phyloP scores from a whole-genome alignment of 2,888 invertebrate species.

The Ctenicera cuprea region DNA sequence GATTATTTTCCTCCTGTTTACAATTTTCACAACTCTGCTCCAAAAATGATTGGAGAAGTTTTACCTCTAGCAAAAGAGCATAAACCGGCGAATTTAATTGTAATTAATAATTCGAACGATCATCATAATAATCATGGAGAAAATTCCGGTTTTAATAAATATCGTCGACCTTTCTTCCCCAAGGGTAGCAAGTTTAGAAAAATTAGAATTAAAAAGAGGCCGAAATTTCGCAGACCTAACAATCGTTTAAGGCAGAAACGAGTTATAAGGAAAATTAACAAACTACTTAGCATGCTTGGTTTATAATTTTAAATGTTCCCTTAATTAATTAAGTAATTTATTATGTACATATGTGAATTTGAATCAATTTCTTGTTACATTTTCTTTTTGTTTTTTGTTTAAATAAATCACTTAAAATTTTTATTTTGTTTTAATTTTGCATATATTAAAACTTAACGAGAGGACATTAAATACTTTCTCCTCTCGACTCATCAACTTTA shows the following conservation, averaged over 20 bases:
- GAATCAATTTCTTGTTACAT: constrained; percentile 9
- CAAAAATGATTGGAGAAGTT: neutral
- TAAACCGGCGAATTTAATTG: constrained; percentile 56
- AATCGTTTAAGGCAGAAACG: neutral
- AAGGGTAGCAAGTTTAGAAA: constrained; percentile 4
- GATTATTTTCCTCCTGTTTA: neutral
- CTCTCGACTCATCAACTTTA: neutral
- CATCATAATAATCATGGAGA: neutral
- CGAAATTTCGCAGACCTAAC: neutral
- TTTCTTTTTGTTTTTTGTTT: neutral
- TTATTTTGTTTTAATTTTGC: too few relatives aligned
- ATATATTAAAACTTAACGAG: too few relatives aligned
- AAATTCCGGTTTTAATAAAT: neutral
- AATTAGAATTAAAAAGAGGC: neutral
- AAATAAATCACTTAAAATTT: neutral
- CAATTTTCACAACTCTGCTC: neutral
- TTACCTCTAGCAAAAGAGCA: neutral
- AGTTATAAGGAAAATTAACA: constrained; percentile 6
- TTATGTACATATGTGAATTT: neutral
- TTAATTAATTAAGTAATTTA: constrained; percentile 1
- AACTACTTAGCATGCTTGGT: constrained; percentile 11
- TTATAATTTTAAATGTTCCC: neutral
- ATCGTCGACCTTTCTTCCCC: neutral
- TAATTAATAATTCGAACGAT: constrained; percentile 63
- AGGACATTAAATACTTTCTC: neutral